Evolutionary conservation across 2,797 vertebrate species (phyloP), one percentile per base, ranked within the genome.

Genomic region (Liasis olivaceus): DNA sequence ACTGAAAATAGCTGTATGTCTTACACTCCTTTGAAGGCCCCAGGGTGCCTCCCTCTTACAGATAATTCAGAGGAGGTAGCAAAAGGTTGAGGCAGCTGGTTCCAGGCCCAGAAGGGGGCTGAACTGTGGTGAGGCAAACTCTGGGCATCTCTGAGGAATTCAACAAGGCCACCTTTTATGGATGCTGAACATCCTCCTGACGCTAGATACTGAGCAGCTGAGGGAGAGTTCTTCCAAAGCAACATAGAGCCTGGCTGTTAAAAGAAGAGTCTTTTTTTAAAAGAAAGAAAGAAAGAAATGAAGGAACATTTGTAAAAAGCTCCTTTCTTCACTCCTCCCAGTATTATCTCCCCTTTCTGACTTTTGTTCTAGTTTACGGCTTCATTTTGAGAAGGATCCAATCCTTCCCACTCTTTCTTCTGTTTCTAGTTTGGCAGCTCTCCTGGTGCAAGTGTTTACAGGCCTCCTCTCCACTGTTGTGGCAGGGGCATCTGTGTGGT

Each of bases 351-450:
- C 60, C 51, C 13, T 91, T 88, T 92, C 85, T 89, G 2, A 81
- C 36, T 12, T 69, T 90, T 90, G 88, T 90, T 60, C 93, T 94
- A 92, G 94, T 94, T 95, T 94, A 95, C 93, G 93, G 93, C 92
- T 93, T 94, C 59, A n/a, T 92, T 87, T 63, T 31, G 88, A 77
- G 89, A 9, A 26, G 15, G n/a, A 20, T 56, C 62, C 58, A 66
- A 36, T 58, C 63, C 26, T 2, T 60, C 47, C 31, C 69, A 0
- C 1, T 60, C 66, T 28, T 77, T 51, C 9, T 26, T 1, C 2
- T 62, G 66, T 28, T 63, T 63, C n/a, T 42, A 54, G 85, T 22
- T 91, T 62, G 91, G 72, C 93, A 90, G 91, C 91, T 42, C 26
- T 59, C 62, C 89, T 47, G 89, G 89, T 69, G 86, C 86, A 88